Evolutionary conservation across 2,113 vertebrate species (phyloP).

Genomic region (Callionymus lyra): DNA sequence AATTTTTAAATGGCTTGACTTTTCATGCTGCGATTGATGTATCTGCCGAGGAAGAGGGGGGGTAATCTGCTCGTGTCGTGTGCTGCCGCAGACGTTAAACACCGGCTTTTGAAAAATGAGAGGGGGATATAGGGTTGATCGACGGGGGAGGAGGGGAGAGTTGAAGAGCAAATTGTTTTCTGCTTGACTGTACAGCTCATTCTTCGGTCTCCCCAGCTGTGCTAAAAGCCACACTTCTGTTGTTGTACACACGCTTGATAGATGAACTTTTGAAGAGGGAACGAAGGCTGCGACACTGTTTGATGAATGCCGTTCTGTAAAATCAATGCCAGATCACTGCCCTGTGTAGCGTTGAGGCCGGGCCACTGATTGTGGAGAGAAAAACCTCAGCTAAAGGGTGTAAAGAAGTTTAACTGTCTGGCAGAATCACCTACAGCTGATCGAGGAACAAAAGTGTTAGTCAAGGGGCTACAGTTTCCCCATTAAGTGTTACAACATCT

Average conservation of each 20-base stretch:
- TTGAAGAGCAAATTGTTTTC: conserved; percentile 19
- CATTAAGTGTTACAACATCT: too few relatives aligned
- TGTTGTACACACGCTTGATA: conserved; percentile 8
- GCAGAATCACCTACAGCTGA: too few relatives aligned
- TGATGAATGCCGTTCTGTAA: conserved; percentile 8
- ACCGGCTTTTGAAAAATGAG: conserved; percentile 25
- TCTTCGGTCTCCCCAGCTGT: conserved; percentile 25
- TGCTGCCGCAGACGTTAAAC: conserved; percentile 16
- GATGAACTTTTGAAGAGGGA: conserved; percentile 13
- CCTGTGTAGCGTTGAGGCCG: background rate
- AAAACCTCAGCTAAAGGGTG: conserved; percentile 2
- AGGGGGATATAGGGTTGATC: conserved; percentile 12
- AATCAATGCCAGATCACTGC: conserved; percentile 7
- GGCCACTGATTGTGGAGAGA: background rate
- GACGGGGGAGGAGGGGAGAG: conserved; percentile 7
- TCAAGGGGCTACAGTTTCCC: too few relatives aligned
- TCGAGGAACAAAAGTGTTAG: too few relatives aligned
- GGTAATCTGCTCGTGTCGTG: conserved; percentile 9
- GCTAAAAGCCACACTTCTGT: conserved; percentile 15
- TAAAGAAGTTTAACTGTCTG: too few relatives aligned
- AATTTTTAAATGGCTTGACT: conserved; percentile 41
- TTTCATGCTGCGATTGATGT: conserved; percentile 9
- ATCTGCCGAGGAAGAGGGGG: conserved; percentile 4
- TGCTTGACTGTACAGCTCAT: conserved; percentile 10
- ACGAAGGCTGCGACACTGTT: conserved; percentile 9